Conservation (phyloP, 1,140 invertebrate genomes). For the Drosophila watanabei region DNA sequence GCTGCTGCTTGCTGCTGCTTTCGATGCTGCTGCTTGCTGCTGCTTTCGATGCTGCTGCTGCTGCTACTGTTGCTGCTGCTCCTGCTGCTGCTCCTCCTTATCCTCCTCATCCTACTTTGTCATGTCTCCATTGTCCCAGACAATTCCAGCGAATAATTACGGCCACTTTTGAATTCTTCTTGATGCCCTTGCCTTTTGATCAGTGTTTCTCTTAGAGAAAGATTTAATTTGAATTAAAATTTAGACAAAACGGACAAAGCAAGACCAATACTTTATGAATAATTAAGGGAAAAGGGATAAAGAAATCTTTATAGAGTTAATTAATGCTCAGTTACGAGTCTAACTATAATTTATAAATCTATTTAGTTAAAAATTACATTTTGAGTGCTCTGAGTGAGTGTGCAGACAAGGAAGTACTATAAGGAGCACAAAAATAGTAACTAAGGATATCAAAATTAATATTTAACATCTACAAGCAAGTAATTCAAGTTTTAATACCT, state of each 20-base stretch:
- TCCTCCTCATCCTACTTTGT: neutral
- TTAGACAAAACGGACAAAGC: neutral
- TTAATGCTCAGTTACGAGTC: neutral
- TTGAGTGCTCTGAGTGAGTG: neutral
- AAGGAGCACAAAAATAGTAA: constrained; percentile 9
- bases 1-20: constrained; percentile 1
- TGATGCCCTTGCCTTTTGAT: neutral
- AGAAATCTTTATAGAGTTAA: neutral
- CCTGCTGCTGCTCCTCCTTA: no score
- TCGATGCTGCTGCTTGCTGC: neutral
- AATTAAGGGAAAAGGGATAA: no score
- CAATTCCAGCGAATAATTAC: constrained; percentile 37
- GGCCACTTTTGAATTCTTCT: constrained; percentile 15
- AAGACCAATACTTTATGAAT: neutral
- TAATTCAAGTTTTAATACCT: neutral
- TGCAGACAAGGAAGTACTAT: neutral
- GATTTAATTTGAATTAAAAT: constrained; percentile 1
- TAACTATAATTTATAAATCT: neutral
- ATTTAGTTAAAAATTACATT: neutral
- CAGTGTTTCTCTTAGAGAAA: neutral
- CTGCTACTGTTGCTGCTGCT: neutral
- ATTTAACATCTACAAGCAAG: neutral
- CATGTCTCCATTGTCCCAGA: constrained; percentile 17
- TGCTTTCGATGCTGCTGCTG: neutral
- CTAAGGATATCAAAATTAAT: neutral